Base-by-base conservation (phyloP, 1,140 invertebrate genomes). In the Medauroidea extradentata region DNA sequence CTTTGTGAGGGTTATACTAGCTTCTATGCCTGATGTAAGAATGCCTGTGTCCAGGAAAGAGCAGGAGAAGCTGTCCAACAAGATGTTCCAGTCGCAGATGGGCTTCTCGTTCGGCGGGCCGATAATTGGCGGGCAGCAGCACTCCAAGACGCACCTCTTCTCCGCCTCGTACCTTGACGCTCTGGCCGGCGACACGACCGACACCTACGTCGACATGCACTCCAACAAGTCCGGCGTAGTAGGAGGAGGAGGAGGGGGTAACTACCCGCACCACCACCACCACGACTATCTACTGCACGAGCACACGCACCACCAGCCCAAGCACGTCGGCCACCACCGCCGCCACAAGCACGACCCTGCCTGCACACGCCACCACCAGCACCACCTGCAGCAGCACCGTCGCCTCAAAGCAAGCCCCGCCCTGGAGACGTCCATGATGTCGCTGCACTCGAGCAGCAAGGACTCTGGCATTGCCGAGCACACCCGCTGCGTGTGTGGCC, bases 381-480 rank as follows among this genome's bases (percentile, higher is more conserved):
- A 65, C 63, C 53, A 63, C 63, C 39, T 60, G n/a, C 52, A 57
- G 41, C 41, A 51, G 61, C 61, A 66, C 62, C 53, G 65, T 63
- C 53, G 64, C 63, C 29, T 60, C 41, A 54, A 39, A 16, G 38
- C 29, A 18, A 16, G 34, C 23, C 41, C 29, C 19, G 29, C 18
- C 23, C 38, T 48, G n/a, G 53, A 49, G 53, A 54, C 54, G 13
- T 56, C 53, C 53, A 48, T 86, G 71, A 85, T 86, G 61, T 89
- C 87, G 55, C 77, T 90, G 60, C 86, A 89, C 77, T 90, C 89
- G 58, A 89, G 87, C 66, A 86, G 87, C 16, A 84, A 88, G 69
- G 88, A 90, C 75, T 90, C 87, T 7, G 89, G 88, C 34, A 88
- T 90, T 62, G 84, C 82, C 42, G 77, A 85, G 65, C 76, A 67